Percentiles rank a stretch among this genome's conserved stretches.
These are phyloP conservation scores for Vultur gryphus DNA, from an alignment of 2,797 vertebrate species.

Conservation along the genomic window DNA sequence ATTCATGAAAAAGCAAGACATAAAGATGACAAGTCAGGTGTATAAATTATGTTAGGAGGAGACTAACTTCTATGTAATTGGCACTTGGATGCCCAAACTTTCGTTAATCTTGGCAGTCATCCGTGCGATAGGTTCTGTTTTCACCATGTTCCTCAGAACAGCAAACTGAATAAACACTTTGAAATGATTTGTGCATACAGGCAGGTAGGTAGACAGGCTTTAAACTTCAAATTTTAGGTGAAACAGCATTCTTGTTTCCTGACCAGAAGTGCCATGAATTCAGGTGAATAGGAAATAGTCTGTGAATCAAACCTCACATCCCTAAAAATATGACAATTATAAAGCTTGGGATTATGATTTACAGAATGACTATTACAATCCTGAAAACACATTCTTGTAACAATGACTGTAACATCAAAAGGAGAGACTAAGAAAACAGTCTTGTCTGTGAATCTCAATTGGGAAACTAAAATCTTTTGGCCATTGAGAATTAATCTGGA, in stretches of 20 bases:
- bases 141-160: not conserved
- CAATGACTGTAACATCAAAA: not conserved
- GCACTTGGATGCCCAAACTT: not conserved
- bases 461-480: not conserved
- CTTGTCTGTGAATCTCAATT: not conserved
- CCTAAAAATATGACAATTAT: not conserved
- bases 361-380: not conserved
- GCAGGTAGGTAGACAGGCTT: not conserved
- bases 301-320: not conserved
- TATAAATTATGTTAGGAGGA: not conserved
- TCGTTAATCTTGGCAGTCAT: not conserved
- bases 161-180: not conserved
- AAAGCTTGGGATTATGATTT: not conserved
- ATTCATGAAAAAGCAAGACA: not conserved
- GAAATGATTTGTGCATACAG: not conserved
- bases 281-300: not conserved
- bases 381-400: not conserved
- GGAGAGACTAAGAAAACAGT: not conserved
- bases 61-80: not conserved
- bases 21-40: not conserved
- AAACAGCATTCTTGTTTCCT: not conserved
- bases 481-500: not conserved
- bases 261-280: not conserved
- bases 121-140: not conserved
- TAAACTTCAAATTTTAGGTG: not conserved